Percentiles rank a stretch among this genome's conserved stretches.
Evolutionary conservation across 53 echinoderm and acorn worm genomes (phyloP).

Genomic region (Echinarachnius parma): DNA sequence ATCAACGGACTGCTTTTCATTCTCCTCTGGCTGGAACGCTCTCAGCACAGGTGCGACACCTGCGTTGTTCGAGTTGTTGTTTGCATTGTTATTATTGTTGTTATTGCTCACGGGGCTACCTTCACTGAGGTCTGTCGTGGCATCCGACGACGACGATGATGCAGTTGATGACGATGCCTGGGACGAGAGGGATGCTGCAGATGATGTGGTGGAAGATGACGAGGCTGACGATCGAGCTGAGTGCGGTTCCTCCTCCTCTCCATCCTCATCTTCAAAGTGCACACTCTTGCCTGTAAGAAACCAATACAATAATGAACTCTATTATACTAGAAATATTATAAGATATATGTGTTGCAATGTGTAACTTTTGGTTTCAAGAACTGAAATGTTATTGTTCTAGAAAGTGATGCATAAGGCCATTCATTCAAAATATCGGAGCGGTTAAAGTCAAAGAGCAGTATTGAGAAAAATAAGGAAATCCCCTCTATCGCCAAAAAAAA

Average conservation of each 20-base stretch:
- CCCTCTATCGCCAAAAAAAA: no score
- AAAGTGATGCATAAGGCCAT: no score
- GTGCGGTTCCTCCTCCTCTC: background rate
- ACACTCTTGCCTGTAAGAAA: slow-evolving; percentile 16
- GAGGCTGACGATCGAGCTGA: no score
- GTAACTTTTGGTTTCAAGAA: no score
- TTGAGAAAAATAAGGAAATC: no score
- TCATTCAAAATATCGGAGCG: no score
- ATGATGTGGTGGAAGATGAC: slow-evolving; percentile 1
- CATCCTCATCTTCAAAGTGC: slow-evolving; percentile 15
- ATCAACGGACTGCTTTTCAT: background rate
- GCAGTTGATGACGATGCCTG: background rate
- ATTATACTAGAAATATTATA: no score
- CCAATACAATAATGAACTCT: no score
- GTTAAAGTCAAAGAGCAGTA: no score
- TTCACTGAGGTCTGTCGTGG: background rate
- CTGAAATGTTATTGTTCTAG: no score
- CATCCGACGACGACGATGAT: slow-evolving; percentile 4
- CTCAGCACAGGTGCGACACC: background rate
- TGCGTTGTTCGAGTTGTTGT: background rate
- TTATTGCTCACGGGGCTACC: slow-evolving; percentile 1
- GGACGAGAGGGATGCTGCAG: background rate
- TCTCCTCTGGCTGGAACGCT: background rate
- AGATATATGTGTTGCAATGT: no score
- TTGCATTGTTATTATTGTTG: slow-evolving; percentile 18